These are phyloP conservation scores for Alcedo atthis DNA, from an alignment of 2,797 vertebrate genomes.

Conservation along the genomic window DNA sequence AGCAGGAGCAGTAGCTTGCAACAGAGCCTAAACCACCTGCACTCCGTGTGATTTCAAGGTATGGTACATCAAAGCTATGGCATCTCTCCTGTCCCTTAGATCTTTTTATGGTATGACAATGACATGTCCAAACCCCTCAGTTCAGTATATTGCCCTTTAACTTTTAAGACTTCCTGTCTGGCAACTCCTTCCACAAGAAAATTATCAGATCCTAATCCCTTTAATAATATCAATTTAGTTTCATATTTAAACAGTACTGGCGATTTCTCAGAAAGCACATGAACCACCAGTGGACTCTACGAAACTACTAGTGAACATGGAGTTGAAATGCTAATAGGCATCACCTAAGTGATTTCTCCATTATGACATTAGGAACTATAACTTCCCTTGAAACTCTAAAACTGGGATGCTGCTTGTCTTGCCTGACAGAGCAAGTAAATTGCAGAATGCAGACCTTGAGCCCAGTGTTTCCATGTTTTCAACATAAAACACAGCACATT, in stretches of 20 bases:
- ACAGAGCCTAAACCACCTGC: conserved; percentile 2
- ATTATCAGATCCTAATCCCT: not conserved
- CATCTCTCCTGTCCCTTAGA: conserved; percentile 1
- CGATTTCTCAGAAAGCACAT: not conserved
- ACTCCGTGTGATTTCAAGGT: conserved; percentile 1
- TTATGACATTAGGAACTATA: not conserved
- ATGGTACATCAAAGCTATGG: conserved; percentile 41
- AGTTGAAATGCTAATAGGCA: not conserved
- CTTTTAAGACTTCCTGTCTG: conserved; percentile 21
- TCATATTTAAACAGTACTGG: not conserved
- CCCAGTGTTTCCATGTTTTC: not conserved
- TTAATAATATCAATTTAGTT: not conserved
- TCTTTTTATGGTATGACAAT: conserved; percentile 26
- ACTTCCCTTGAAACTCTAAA: not conserved
- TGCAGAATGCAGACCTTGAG: not conserved
- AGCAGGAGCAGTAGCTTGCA: conserved; percentile 35
- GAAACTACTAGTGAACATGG: not conserved
- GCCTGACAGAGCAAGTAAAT: not conserved
- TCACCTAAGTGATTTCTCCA: not conserved
- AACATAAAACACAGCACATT: rapidly evolving
- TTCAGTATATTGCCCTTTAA: not conserved
- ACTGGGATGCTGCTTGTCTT: not conserved
- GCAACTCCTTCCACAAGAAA: not conserved
- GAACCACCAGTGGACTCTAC: not conserved
- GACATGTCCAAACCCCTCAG: conserved; percentile 12